Evolutionary conservation across 2,113 vertebrate species (phyloP).

Genomic region (Oceanites oceanicus): DNA sequence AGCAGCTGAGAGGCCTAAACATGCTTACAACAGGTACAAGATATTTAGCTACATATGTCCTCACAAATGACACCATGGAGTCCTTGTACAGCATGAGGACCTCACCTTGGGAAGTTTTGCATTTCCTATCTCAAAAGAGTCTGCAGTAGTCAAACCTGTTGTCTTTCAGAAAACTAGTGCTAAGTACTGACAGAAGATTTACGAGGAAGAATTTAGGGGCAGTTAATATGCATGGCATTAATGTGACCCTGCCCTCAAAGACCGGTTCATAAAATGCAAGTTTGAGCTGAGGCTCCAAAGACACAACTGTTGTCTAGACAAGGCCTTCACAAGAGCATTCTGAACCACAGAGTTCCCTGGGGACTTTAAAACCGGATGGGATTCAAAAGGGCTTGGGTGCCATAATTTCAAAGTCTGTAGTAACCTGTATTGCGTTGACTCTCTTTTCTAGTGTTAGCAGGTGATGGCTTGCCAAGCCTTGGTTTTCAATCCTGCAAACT

Average conservation of each 20-base stretch:
- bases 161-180: background rate
- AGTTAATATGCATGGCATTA: background rate
- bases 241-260: background rate
- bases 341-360: background rate
- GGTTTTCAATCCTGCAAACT: background rate
- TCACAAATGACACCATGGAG: background rate
- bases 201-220: background rate
- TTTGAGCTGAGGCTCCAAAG: background rate
- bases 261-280: background rate
- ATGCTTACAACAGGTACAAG: background rate
- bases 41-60: accelerated
- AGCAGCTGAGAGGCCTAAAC: background rate
- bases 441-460: background rate
- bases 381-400: background rate
- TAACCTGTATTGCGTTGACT: background rate
- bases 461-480: background rate
- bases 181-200: background rate
- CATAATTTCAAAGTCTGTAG: background rate
- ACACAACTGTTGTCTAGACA: background rate
- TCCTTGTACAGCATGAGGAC: background rate
- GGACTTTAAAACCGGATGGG: background rate
- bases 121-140: background rate
- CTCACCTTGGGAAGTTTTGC: background rate
- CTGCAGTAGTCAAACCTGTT: background rate
- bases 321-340: background rate